Evolutionary conservation across 2,888 invertebrate genomes (phyloP).

Genomic region (Idaea straminata): DNA sequence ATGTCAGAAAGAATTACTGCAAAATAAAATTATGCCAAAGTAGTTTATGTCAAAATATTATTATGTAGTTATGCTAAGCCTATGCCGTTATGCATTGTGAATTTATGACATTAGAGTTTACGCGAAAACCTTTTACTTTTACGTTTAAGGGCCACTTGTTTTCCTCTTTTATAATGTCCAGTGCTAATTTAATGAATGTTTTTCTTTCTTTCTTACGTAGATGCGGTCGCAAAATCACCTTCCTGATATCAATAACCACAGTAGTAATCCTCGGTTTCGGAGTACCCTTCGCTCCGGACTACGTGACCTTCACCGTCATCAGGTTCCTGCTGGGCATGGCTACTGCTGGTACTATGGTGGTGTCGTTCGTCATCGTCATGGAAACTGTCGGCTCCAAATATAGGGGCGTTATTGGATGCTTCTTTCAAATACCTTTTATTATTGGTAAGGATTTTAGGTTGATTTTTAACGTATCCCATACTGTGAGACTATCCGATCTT

Average conservation of each 20-base stretch:
- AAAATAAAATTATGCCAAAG: too few species aligned
- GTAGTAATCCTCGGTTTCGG: slow-evolving; percentile 84
- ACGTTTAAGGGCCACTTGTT: too few species aligned
- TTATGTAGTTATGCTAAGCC: too few species aligned
- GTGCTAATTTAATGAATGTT: neutral
- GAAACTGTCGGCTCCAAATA: slow-evolving; percentile 81
- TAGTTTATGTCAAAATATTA: too few species aligned
- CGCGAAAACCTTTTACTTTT: too few species aligned
- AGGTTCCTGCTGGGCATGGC: slow-evolving; percentile 86
- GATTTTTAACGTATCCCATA: neutral
- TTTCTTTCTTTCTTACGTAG: slow-evolving; percentile 56
- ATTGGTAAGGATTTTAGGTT: slow-evolving; percentile 52
- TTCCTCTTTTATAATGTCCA: too few species aligned
- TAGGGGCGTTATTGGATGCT: slow-evolving; percentile 78
- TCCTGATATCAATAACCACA: slow-evolving; percentile 83
- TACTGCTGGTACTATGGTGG: slow-evolving; percentile 91
- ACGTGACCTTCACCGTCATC: slow-evolving; percentile 78
- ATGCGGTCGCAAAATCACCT: slow-evolving; percentile 86
- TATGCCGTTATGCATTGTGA: too few species aligned
- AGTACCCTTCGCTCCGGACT: slow-evolving; percentile 84
- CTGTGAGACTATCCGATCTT: too few species aligned
- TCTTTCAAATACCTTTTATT: slow-evolving; percentile 85
- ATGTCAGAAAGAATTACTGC: too few species aligned
- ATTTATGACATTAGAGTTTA: too few species aligned
- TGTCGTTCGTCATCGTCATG: slow-evolving; percentile 85